These are phyloP conservation scores for Phenganax subtilis DNA, from an alignment of 92 coral and sea anemone species.

Conservation along the genomic window DNA sequence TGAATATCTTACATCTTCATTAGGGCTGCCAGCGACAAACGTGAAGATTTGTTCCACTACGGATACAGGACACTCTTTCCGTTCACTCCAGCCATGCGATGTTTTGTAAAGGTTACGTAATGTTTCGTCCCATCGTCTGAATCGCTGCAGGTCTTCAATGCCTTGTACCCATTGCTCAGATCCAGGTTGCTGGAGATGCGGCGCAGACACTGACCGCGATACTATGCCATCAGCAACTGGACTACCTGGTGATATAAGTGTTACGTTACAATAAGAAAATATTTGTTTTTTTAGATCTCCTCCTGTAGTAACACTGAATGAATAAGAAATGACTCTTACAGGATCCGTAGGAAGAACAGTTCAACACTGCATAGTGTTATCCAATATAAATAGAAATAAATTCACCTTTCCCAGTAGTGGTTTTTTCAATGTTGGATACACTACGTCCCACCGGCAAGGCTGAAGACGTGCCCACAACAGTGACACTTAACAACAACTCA, in stretches of 20 bases:
- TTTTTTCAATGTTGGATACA: slow-evolving; percentile 18
- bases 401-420: slow-evolving; percentile 25
- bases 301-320: background rate
- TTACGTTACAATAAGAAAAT: background rate
- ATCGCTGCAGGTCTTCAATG: slow-evolving; percentile 75
- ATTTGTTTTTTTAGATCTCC: background rate
- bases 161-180: slow-evolving; percentile 72
- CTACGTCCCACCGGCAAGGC: slow-evolving; percentile 12
- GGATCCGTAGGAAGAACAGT: background rate
- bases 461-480: slow-evolving; percentile 46
- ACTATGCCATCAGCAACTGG: slow-evolving; percentile 36
- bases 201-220: slow-evolving; percentile 80
- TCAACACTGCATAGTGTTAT: background rate
- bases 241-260: background rate
- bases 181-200: slow-evolving; percentile 67
- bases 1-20: slow-evolving; percentile 60
- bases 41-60: slow-evolving; percentile 73
- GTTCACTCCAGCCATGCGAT: slow-evolving; percentile 20
- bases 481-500: slow-evolving; percentile 78
- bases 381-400: background rate
- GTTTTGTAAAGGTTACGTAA: slow-evolving; percentile 26
- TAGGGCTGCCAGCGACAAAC: slow-evolving; percentile 82
- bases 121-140: slow-evolving; percentile 67
- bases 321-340: background rate
- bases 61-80: slow-evolving; percentile 46